These are phyloP conservation scores for Rhaphigaster nebulosa DNA, from an alignment of 2,888 invertebrate genomes.

Conservation along the genomic window DNA sequence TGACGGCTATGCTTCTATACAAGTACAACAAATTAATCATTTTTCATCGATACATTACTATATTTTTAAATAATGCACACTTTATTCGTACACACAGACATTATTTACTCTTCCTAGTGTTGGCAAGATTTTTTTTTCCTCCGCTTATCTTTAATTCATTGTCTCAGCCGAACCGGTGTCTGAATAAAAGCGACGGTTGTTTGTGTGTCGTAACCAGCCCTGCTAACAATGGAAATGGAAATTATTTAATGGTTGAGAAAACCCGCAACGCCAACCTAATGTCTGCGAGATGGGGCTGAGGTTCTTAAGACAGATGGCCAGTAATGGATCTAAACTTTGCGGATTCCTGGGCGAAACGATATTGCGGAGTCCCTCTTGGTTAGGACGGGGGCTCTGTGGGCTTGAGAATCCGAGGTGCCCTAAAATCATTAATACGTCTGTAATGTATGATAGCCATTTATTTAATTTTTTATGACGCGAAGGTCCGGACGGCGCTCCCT, in stretches of 20 bases:
- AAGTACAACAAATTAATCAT: background rate
- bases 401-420: too few species aligned
- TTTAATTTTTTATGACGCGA: too few species aligned
- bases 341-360: too few species aligned
- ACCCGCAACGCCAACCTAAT: background rate
- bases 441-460: too few species aligned
- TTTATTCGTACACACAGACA: background rate
- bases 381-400: too few species aligned
- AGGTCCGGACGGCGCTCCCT: too few species aligned
- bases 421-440: too few species aligned
- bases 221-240: conserved; percentile 27
- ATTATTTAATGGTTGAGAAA: conserved; percentile 44
- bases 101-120: background rate
- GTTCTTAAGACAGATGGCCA: background rate
- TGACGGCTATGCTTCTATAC: background rate
- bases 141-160: conserved; percentile 18
- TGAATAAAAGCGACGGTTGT: conserved; percentile 2
- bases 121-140: conserved; percentile 4
- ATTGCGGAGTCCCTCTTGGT: too few species aligned
- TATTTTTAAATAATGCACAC: background rate
- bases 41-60: background rate
- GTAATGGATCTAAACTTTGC: too few species aligned
- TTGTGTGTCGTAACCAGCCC: background rate
- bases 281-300: background rate
- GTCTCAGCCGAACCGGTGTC: conserved; percentile 11